These are phyloP conservation scores for Etheostoma nigrum DNA, from an alignment of 2,797 vertebrate genomes.

Conservation along the genomic window DNA sequence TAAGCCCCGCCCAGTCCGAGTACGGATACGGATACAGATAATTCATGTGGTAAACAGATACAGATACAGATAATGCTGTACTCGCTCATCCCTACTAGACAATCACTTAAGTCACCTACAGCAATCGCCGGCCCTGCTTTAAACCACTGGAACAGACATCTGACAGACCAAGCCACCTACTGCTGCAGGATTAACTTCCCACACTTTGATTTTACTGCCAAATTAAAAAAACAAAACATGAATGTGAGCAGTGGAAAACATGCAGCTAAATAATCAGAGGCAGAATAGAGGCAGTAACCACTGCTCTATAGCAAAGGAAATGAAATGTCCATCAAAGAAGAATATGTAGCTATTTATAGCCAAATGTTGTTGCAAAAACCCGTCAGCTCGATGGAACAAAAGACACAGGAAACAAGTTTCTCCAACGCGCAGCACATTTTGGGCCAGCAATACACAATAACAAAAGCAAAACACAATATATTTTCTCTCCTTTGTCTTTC, in stretches of 20 bases:
- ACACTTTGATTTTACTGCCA: background rate
- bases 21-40: no score
- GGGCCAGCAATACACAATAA: background rate
- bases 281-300: background rate
- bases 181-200: conserved; percentile 5
- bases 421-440: conserved; percentile 28
- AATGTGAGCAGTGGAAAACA: conserved; percentile 3
- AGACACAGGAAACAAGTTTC: conserved; percentile 41
- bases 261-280: background rate
- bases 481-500: conserved; percentile 26
- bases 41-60: no score
- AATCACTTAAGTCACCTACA: no score
- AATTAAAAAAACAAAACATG: background rate
- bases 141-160: conserved; percentile 1
- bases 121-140: no score
- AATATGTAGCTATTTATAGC: conserved; percentile 21
- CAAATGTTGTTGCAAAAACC: background rate
- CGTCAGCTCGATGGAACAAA: conserved; percentile 11
- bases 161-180: conserved; percentile 6
- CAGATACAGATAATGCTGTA: no score
- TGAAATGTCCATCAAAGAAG: background rate
- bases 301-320: conserved; percentile 8
- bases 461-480: conserved; percentile 20
- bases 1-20: no score
- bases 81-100: no score